Percentiles rank a stretch among this genome's conserved stretches.
These are phyloP conservation scores for Coelopa frigida DNA, from an alignment of 1,140 invertebrate genomes.

Conservation along the genomic window DNA sequence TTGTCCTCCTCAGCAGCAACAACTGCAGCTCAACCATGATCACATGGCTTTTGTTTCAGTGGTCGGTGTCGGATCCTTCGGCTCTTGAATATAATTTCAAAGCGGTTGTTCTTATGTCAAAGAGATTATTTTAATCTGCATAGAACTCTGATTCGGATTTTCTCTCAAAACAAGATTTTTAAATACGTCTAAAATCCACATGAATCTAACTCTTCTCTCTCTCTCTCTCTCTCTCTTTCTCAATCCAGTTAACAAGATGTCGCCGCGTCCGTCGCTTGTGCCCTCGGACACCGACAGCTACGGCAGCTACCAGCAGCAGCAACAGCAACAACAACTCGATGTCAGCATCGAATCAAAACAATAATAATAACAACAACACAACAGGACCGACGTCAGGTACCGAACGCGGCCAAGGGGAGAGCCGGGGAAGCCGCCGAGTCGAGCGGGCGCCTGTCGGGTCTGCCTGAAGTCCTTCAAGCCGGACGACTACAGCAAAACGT, in stretches of 20 bases:
- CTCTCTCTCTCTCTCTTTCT: conserved; percentile 3
- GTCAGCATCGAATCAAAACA: conserved; percentile 37
- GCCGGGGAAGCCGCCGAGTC: conserved; percentile 49
- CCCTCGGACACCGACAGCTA: conserved; percentile 40
- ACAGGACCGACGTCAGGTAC: conserved; percentile 7
- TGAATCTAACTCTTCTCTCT: background rate
- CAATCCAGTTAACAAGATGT: conserved; percentile 56
- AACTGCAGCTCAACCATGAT: too few species aligned
- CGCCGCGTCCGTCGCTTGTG: conserved; percentile 54
- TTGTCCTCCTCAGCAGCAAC: too few species aligned
- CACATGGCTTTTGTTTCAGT: too few species aligned
- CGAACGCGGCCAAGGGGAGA: conserved; percentile 7
- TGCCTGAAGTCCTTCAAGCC: conserved; percentile 80
- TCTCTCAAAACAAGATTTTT: too few species aligned
- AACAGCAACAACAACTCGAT: conserved; percentile 19
- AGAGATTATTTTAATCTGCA: too few species aligned
- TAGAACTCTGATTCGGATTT: too few species aligned
- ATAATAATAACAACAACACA: conserved; percentile 29
- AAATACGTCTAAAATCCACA: too few species aligned
- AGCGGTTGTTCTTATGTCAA: too few species aligned
- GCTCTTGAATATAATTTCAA: too few species aligned
- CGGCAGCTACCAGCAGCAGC: conserved; percentile 24
- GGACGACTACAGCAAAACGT: conserved; percentile 74
- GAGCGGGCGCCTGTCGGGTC: conserved; percentile 71
- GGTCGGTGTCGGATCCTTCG: too few species aligned